Conservation (phyloP, 53 echinoderm and acorn worm genomes). For the Paracentrotus lividus region DNA sequence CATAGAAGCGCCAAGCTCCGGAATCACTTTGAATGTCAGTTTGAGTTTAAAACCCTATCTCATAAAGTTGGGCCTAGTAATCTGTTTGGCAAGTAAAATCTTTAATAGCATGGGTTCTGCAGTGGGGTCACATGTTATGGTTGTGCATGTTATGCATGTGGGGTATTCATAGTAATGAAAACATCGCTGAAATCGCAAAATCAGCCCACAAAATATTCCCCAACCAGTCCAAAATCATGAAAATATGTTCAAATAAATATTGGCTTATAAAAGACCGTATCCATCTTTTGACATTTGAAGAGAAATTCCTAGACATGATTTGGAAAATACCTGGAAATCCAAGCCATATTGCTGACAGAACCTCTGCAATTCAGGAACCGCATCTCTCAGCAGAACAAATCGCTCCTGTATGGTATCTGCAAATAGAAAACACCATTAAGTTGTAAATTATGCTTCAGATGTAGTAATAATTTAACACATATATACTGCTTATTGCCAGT, state of each 20-base stretch:
- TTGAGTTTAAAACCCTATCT: neutral
- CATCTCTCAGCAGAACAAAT: conserved; percentile 85
- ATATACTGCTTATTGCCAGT: no score
- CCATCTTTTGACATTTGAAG: neutral
- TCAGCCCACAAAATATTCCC: no score
- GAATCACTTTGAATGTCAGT: neutral
- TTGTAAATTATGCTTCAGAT: no score
- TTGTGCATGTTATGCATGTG: no score
- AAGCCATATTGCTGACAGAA: conserved; percentile 98
- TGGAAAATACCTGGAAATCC: conserved; percentile 90
- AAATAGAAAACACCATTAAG: neutral
- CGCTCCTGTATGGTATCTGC: conserved; percentile 98
- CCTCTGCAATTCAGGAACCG: conserved; percentile 91
- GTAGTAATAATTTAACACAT: no score
- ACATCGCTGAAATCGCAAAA: no score
- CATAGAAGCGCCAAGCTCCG: neutral
- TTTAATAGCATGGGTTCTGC: neutral
- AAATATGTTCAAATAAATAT: no score
- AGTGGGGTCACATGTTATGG: no score
- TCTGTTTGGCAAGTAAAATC: conserved; percentile 6
- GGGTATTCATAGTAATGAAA: no score
- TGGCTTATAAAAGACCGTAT: no score
- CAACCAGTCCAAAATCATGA: no score
- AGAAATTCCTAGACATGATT: neutral
- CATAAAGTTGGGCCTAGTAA: neutral